Evolutionary conservation across 2,797 vertebrate species (phyloP).

Genomic region (Thaleichthys pacificus): DNA sequence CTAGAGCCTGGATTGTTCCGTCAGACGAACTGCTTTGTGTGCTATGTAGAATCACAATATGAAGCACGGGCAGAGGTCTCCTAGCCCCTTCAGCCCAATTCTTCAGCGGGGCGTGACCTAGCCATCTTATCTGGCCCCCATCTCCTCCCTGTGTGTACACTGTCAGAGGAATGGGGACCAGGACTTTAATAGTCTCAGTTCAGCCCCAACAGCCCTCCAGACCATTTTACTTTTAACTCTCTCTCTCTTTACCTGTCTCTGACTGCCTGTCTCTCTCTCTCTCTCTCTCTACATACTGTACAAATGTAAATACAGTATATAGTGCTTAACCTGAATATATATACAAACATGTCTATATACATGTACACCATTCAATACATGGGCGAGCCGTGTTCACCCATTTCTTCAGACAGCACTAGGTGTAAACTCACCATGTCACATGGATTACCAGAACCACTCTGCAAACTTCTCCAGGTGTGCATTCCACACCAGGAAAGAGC

Average conservation of each 20-base stretch:
- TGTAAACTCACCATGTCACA: conserved; percentile 68
- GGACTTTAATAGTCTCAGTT: background rate
- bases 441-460: conserved; percentile 68
- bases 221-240: background rate
- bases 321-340: too few species aligned
- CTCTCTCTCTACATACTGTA: background rate
- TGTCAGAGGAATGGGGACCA: conserved; percentile 29
- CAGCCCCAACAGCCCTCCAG: background rate
- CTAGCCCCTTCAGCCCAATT: conserved; percentile 66
- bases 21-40: conserved; percentile 61
- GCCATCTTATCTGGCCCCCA: conserved; percentile 68
- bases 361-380: too few species aligned
- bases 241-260: background rate
- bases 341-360: too few species aligned
- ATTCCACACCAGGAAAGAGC: conserved; percentile 62
- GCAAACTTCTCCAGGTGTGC: conserved; percentile 79
- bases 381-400: conserved; percentile 2
- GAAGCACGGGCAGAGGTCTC: conserved; percentile 59
- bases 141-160: conserved; percentile 66
- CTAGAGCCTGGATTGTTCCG: conserved; percentile 65
- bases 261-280: background rate
- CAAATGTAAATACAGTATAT: too few species aligned
- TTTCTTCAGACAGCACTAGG: conserved; percentile 60
- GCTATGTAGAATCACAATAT: conserved; percentile 64
- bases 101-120: conserved; percentile 66